These are phyloP conservation scores for Tylochromis polylepis DNA, from an alignment of 2,113 vertebrate genomes.

Conservation along the genomic window DNA sequence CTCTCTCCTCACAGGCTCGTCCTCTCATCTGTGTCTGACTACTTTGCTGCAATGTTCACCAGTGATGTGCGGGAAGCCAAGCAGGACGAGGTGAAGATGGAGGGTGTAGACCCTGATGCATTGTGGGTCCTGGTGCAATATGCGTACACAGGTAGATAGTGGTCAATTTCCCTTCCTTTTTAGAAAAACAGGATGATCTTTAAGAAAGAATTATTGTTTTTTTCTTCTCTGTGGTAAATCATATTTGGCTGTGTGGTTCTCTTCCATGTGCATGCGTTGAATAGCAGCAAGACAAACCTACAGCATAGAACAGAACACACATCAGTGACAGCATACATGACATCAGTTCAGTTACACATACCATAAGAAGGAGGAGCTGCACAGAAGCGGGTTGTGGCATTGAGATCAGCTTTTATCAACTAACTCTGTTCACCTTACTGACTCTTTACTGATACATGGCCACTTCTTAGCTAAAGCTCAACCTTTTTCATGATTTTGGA, in stretches of 20 bases:
- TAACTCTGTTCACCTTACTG: neutral
- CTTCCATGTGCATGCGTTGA: neutral
- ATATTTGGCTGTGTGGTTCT: neutral
- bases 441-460: neutral
- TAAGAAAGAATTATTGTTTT: neutral
- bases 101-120: constrained; percentile 95
- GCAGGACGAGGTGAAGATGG: constrained; percentile 98
- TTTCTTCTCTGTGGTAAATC: neutral
- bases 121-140: constrained; percentile 96
- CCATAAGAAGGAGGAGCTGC: neutral
- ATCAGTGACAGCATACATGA: neutral
- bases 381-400: neutral
- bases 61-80: constrained; percentile 95
- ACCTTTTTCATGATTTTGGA: neutral
- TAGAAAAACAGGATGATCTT: neutral
- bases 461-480: no score
- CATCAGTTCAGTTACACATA: neutral
- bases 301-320: neutral
- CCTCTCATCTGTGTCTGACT: constrained; percentile 96
- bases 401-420: neutral
- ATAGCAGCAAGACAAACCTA: neutral
- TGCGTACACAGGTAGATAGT: constrained; percentile 77
- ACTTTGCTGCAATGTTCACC: constrained; percentile 99
- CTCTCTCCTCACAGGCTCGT: constrained; percentile 78
- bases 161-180: neutral